These are phyloP conservation scores for Hyperoplus lanceolatus DNA, from an alignment of 2,797 vertebrate species.

Conservation along the genomic window DNA sequence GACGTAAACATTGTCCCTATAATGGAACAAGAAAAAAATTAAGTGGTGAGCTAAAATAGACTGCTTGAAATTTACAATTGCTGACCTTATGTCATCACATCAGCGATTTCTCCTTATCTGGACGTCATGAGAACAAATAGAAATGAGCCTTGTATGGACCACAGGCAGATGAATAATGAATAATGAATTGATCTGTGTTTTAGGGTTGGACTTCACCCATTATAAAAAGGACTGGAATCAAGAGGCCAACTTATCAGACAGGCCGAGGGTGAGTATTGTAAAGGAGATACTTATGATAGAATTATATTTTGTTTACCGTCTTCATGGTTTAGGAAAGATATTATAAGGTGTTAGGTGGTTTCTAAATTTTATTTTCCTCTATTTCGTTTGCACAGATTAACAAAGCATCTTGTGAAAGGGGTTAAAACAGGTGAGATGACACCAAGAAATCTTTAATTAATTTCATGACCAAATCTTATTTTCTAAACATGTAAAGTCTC, in stretches of 20 bases:
- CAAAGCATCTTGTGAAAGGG: neutral
- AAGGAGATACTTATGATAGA: neutral
- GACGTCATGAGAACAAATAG: neutral
- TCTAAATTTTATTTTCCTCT: neutral
- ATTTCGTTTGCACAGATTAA: conserved; percentile 2
- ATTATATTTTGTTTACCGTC: neutral
- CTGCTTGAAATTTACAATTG: conserved; percentile 19
- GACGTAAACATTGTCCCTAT: no score
- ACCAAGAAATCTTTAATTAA: no score
- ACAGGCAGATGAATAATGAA: conserved; percentile 5
- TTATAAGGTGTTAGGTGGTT: neutral
- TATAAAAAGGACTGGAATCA: conserved; percentile 5
- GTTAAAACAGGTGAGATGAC: conserved; percentile 9
- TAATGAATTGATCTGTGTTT: conserved; percentile 15
- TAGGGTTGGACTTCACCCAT: conserved; percentile 4
- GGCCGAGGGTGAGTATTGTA: conserved; percentile 17
- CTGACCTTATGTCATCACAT: conserved; percentile 7
- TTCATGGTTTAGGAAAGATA: neutral
- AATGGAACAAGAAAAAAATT: no score
- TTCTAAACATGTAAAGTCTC: no score
- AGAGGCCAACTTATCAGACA: neutral
- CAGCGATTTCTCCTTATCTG: conserved; percentile 10
- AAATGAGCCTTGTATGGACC: conserved; percentile 8
- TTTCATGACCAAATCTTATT: no score
- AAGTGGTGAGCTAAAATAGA: conserved; percentile 13